Percentiles rank a stretch among this genome's conserved stretches.
Evolutionary conservation across 2,797 vertebrate genomes (phyloP).

Genomic region (Tenualosa thibaudeaui): DNA sequence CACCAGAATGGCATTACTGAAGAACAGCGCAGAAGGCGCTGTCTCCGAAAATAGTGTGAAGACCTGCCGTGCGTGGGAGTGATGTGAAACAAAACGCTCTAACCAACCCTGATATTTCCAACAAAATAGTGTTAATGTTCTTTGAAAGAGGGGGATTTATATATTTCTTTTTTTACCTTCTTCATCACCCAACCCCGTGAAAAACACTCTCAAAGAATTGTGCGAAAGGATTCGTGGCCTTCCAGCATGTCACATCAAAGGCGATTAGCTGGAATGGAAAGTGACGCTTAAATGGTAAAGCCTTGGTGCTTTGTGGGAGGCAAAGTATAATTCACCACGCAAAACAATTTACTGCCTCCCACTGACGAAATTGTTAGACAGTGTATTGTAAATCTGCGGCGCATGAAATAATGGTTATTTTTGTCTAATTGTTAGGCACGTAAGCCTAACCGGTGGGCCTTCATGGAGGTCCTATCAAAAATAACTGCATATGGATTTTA

Average conservation of each 20-base stretch:
- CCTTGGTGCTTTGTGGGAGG: conserved; percentile 64
- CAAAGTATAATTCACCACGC: conserved; percentile 52
- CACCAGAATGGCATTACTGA: not conserved
- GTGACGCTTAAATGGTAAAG: conserved; percentile 62
- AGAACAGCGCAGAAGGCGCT: conserved; percentile 21
- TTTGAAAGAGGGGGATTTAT: conserved; percentile 68
- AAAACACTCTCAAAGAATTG: conserved; percentile 62
- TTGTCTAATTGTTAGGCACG: not conserved
- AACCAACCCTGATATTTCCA: conserved; percentile 58
- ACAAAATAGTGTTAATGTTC: conserved; percentile 61
- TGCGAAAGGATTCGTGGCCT: conserved; percentile 59
- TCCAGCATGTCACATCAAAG: conserved; percentile 62
- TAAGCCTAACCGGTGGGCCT: conserved; percentile 18
- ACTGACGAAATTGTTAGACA: conserved; percentile 58
- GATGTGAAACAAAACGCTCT: conserved; percentile 57
- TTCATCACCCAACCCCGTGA: conserved; percentile 48
- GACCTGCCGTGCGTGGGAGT: conserved; percentile 57
- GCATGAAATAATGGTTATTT: conserved; percentile 56
- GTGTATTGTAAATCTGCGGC: conserved; percentile 57
- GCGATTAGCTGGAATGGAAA: conserved; percentile 63
- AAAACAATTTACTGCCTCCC: conserved; percentile 60
- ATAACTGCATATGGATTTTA: not conserved
- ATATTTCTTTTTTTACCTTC: conserved; percentile 64
- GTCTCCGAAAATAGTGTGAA: conserved; percentile 54
- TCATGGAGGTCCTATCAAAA: not conserved